Evolutionary conservation across 2,113 vertebrate species (phyloP).

Genomic region (Melanerpes formicivorus): DNA sequence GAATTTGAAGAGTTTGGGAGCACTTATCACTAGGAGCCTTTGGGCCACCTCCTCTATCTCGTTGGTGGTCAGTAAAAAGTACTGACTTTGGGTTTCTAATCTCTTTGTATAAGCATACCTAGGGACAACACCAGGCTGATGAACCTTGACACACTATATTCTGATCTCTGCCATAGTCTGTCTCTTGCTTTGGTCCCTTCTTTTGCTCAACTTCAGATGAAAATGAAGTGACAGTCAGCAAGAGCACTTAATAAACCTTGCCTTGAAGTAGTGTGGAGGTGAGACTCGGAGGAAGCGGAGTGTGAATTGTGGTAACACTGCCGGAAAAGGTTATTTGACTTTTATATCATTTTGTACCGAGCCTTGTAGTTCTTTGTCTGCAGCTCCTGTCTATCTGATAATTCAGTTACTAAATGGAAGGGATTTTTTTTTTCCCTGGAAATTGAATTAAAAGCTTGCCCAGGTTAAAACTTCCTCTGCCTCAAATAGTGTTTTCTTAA

Average conservation of each 20-base stretch:
- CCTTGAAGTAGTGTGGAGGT: neutral
- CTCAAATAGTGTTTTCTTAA: neutral
- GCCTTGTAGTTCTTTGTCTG: neutral
- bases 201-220: neutral
- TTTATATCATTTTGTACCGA: neutral
- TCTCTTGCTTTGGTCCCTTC: neutral
- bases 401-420: neutral
- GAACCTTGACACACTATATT: neutral
- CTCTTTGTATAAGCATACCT: neutral
- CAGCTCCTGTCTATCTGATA: neutral
- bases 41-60: neutral
- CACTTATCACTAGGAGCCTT: neutral
- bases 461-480: neutral
- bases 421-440: neutral
- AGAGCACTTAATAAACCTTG: neutral
- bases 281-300: neutral
- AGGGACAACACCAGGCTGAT: neutral
- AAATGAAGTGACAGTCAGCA: neutral
- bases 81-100: neutral
- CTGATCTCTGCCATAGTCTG: neutral
- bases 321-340: neutral
- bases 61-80: neutral
- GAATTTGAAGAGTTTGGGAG: neutral
- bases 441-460: neutral
- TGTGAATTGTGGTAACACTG: neutral